phyloP scores from a whole-genome alignment of 2,797 vertebrate species.

The Rhadinocentrus ornatus region DNA sequence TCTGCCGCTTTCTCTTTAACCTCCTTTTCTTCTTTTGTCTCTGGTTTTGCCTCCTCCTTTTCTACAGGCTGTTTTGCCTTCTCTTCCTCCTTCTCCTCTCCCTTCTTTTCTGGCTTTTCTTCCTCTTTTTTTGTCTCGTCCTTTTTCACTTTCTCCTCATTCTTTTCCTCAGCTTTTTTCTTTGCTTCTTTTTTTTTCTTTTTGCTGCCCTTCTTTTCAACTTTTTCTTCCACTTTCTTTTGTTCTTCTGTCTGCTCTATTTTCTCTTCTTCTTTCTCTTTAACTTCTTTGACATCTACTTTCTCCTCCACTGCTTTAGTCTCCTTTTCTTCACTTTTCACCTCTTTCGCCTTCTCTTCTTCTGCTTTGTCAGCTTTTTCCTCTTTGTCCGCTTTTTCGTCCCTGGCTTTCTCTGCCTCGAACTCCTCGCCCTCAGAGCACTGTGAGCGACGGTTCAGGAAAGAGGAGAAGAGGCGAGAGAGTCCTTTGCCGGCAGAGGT shows the following conservation, averaged over 20 bases:
- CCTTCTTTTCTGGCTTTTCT: slow-evolving; percentile 37
- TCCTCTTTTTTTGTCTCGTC: slow-evolving; percentile 28
- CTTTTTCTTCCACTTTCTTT: slow-evolving; percentile 63
- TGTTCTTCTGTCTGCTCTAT: slow-evolving; percentile 52
- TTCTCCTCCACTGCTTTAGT: slow-evolving; percentile 51
- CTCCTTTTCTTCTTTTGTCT: slow-evolving; percentile 57
- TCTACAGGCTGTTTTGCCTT: slow-evolving; percentile 37
- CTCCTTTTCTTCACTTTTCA: slow-evolving; percentile 64
- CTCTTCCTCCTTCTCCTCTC: slow-evolving; percentile 44
- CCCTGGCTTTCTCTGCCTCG: slow-evolving; percentile 80
- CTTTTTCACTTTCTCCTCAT: slow-evolving; percentile 36
- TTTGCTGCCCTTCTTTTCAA: slow-evolving; percentile 66
- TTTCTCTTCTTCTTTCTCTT: slow-evolving; percentile 58
- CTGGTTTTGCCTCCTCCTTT: slow-evolving; percentile 46
- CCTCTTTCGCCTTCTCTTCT: slow-evolving; percentile 52
- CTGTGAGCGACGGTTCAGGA: slow-evolving; percentile 94
- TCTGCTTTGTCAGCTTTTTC: slow-evolving; percentile 63
- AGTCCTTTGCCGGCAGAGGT: slow-evolving; percentile 88
- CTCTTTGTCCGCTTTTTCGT: slow-evolving; percentile 76
- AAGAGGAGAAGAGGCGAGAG: slow-evolving; percentile 90
- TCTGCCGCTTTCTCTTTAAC: slow-evolving; percentile 60
- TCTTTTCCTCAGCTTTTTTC: slow-evolving; percentile 60
- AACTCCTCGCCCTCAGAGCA: slow-evolving; percentile 87
- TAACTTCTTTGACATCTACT: slow-evolving; percentile 52
- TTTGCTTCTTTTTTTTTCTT: slow-evolving; percentile 72